Evolutionary conservation across 1,140 invertebrate species (phyloP), one percentile per base, ranked within the genome.

Genomic region (Plodia interpunctella): DNA sequence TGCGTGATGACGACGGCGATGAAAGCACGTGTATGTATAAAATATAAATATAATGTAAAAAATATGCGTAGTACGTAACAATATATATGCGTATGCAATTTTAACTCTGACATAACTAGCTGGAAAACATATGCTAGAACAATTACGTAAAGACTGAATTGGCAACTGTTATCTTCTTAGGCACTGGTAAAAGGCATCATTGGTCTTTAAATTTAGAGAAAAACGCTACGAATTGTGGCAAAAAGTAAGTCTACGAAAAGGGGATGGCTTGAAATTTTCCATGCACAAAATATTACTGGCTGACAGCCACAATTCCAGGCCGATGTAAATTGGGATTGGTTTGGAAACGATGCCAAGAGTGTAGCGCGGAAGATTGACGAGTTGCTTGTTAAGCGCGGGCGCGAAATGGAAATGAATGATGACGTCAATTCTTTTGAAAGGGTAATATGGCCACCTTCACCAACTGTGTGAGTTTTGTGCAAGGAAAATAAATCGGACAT

Each of bases 301-400:
- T 68, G 59, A 62, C 55, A 66, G 70, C 63, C 65, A 73, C 61
- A 65, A 72, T 59, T 60, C 25, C 6, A 38, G 66, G 57, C 60
- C 62, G 63, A 68, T 66, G 65, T 57, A 67, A 60, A 68, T 69
- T 49, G 57, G 44, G 25, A 32, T 32, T 58, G 35, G 20, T 63
- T 63, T 19, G 72, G 70, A 65, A 76, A 63, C 66, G 70, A 74
- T 81, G 83, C 79, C 80, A 86, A 86, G 62, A 74, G 73, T 75
- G 75, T 76, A 61, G 60, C 70, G 70, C 65, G 21, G 51, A 72
- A 69, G 67, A 79, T 74, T 78, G 64, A 78, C 76, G 67, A 70
- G 70, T 73, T 66, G 69, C 72, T 80, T 80, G 75, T 72, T 77
- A 80, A 68, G 68, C 70, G 62, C 58, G 59, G 63, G 44, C 61